phyloP scores from a whole-genome alignment of 2,797 vertebrate species.

The Galaxias olidus region DNA sequence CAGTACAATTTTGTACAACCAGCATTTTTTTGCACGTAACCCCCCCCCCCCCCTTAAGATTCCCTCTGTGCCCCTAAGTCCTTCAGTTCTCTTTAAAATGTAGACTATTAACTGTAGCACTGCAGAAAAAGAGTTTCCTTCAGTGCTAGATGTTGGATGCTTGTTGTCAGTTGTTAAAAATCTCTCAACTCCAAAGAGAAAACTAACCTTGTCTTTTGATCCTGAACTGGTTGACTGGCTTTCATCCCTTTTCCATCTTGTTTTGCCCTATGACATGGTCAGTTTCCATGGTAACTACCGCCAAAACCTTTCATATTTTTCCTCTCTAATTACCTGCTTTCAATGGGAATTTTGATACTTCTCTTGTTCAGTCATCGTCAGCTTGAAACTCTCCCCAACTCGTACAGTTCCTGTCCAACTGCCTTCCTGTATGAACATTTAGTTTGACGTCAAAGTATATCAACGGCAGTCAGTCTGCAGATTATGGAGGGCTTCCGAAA shows the following conservation, averaged over 20 bases:
- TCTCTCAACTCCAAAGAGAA: not conserved
- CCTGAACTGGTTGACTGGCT: not conserved
- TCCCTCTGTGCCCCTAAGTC: constrained; percentile 22
- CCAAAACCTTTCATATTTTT: constrained; percentile 28
- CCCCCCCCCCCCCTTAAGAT: constrained; percentile 28
- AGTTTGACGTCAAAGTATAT: constrained; percentile 11
- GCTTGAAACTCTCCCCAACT: constrained; percentile 16
- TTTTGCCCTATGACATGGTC: constrained; percentile 12
- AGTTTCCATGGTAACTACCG: constrained; percentile 30
- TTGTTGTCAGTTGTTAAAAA: no score
- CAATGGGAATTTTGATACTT: constrained; percentile 11
- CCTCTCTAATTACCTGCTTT: constrained; percentile 29
- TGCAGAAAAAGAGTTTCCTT: not conserved
- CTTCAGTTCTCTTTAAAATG: not conserved
- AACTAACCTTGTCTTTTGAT: not conserved
- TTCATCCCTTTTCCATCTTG: not conserved
- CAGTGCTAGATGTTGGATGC: constrained; percentile 10
- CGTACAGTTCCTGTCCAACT: not conserved
- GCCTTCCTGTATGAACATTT: not conserved
- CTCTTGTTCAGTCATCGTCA: constrained; percentile 25
- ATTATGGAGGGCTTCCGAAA: constrained; percentile 8
- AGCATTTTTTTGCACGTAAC: no score
- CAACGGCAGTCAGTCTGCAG: not conserved
- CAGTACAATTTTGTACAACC: no score
- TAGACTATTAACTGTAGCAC: constrained; percentile 1